Base-by-base conservation (phyloP, 2,113 vertebrate species). In the Megaceryle maxima region DNA sequence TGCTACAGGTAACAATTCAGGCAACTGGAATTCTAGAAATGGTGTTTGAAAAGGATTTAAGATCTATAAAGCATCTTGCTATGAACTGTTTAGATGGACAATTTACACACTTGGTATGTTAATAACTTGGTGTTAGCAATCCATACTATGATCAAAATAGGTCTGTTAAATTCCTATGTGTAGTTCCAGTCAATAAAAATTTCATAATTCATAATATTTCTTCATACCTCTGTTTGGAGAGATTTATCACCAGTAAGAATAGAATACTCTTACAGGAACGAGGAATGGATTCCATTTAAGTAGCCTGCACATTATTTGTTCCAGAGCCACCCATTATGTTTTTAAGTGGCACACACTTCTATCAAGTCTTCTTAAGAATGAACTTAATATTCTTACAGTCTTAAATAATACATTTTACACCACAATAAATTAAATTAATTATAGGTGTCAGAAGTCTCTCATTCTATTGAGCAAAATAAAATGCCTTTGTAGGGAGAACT, bases 11-110 rank as follows among this genome's bases (percentile, higher is more conserved):
- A 91, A 86, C 12, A 87, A 69, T 53, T 87, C 20, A 88, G 89
- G 66, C 64, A 57, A 50, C 53, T 95, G 90, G 46, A 88, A 59
- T 94, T 94, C 97, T 97, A 74, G n/a, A 95, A 91, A 3, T 62
- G 64, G 10, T 33, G 10, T 77, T 85, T 80, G n/a, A 72, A 75
- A 90, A 85, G 31, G 13, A 62, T 39, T 39, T 26, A 74, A 77
- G 14, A 55, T 41, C 33, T 60, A 44, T 13, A 84, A 83, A 68
- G 33, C 20, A 26, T 73, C 57, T 87, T 79, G 20, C 56, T 60
- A 33, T 72, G 19, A 75, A 43, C 28, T 67, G 5, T 51, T 48
- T 29, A 83, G 66, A 81, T 62, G 51, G 7, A 64, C 44, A 74
- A 4, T 68, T 79, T 69, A 83, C 21, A 39, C 64, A 21, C 59